Evolutionary conservation across 37 sponge, comb jelly and placozoan genomes (phyloP).

Genomic region (Haliclona indistincta): DNA sequence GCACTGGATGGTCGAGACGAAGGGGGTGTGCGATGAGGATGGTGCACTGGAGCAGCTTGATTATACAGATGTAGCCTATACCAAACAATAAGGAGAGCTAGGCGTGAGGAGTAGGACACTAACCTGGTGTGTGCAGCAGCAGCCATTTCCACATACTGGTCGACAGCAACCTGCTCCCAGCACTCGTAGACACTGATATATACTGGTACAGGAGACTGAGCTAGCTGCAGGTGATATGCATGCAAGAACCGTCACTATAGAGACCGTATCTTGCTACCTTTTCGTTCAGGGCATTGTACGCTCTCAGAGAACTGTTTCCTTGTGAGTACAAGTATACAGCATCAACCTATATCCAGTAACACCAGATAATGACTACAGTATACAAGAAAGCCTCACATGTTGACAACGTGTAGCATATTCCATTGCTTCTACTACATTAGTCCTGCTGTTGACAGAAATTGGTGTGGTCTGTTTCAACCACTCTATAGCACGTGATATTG

Average conservation of each 20-base stretch:
- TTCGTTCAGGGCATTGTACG: constrained; percentile 30
- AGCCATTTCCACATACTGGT: constrained; percentile 38
- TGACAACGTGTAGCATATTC: constrained; percentile 8
- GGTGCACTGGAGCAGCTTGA: background rate
- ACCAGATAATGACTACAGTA: background rate
- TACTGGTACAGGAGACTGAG: constrained; percentile 40
- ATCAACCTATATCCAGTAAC: constrained; percentile 24
- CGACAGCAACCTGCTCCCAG: constrained; percentile 2
- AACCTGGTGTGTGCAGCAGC: constrained; percentile 37
- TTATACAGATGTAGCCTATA: background rate
- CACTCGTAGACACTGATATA: constrained; percentile 50
- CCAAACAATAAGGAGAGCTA: background rate
- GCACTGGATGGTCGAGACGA: background rate
- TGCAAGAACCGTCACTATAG: background rate
- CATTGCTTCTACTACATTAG: constrained; percentile 38
- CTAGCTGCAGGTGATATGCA: background rate
- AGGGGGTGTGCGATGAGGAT: background rate
- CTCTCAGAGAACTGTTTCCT: constrained; percentile 16
- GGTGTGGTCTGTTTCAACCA: constrained; percentile 50
- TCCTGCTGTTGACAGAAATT: constrained; percentile 16
- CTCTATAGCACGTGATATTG: constrained; percentile 18
- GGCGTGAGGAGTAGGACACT: background rate
- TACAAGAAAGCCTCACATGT: constrained; percentile 4
- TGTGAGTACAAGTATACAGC: constrained; percentile 42
- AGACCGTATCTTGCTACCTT: constrained; percentile 7